A percentile compares a stretch with the other conserved stretches of the same genome.
phyloP scores from a whole-genome alignment of 2,113 vertebrate genomes.

The Poecile atricapillus region DNA sequence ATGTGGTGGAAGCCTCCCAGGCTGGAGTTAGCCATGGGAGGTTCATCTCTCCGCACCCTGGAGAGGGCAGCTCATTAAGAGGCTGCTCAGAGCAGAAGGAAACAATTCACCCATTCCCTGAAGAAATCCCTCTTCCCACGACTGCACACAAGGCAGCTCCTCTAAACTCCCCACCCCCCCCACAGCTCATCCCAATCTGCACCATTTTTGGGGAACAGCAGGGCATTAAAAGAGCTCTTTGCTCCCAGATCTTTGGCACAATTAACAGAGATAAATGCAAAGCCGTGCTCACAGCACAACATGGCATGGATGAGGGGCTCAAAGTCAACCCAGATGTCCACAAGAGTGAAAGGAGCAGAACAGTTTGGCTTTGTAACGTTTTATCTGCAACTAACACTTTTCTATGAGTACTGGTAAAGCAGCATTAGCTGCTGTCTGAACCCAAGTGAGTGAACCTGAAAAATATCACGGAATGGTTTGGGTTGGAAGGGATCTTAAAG shows the following conservation, averaged over 20 bases:
- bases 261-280: background rate
- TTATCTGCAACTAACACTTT: background rate
- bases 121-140: slow-evolving; percentile 14
- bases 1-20: slow-evolving; percentile 23
- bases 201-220: background rate
- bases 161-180: background rate
- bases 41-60: background rate
- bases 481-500: background rate
- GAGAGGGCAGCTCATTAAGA: slow-evolving; percentile 27
- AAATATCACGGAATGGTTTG: background rate
- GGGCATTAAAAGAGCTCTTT: accelerated
- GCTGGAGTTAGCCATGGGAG: background rate
- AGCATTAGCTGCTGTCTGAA: background rate
- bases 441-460: background rate
- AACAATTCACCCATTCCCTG: slow-evolving; percentile 8
- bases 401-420: background rate
- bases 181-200: accelerated
- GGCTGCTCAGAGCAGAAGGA: background rate
- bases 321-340: accelerated
- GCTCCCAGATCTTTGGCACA: background rate
- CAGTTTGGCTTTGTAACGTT: background rate
- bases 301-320: accelerated
- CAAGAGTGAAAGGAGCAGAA: background rate
- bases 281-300: accelerated
- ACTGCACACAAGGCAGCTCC: background rate